Evolutionary conservation across 1,140 invertebrate genomes (phyloP).

Genomic region (Planococcus citri): DNA sequence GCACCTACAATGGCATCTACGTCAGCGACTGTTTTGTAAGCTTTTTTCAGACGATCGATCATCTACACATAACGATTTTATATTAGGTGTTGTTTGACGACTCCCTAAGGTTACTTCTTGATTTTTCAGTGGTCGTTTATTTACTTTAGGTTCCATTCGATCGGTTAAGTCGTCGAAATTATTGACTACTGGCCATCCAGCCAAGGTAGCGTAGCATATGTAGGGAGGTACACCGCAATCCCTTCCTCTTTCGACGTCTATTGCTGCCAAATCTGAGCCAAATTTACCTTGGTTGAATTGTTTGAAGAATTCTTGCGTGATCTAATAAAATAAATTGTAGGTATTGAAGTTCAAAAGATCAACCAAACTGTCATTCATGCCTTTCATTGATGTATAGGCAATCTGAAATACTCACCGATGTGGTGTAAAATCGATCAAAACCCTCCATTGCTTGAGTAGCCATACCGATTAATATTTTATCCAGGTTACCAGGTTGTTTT

Average conservation of each 20-base stretch:
- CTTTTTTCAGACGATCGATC: slow-evolving; percentile 13
- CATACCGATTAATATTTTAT: slow-evolving; percentile 41
- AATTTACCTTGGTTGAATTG: slow-evolving; percentile 42
- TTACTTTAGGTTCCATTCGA: slow-evolving; percentile 27
- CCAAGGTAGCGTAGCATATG: slow-evolving; percentile 59
- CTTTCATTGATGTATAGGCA: background rate
- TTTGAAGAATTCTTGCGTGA: background rate
- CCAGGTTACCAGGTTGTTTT: slow-evolving; percentile 25
- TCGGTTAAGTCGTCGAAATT: slow-evolving; percentile 35
- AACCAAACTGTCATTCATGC: too few relatives aligned
- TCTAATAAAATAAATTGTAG: background rate
- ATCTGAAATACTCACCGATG: slow-evolving; percentile 39
- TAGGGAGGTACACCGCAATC: slow-evolving; percentile 79
- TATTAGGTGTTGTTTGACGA: too few relatives aligned
- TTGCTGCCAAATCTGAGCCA: slow-evolving; percentile 71
- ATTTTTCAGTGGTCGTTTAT: background rate
- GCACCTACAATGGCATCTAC: slow-evolving; percentile 75
- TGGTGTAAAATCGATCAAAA: slow-evolving; percentile 54
- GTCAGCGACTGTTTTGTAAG: slow-evolving; percentile 64
- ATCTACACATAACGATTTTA: background rate
- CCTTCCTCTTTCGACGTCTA: slow-evolving; percentile 75
- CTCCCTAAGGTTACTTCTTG: too few relatives aligned
- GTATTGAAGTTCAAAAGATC: too few relatives aligned
- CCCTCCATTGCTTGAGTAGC: slow-evolving; percentile 51
- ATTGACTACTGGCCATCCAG: slow-evolving; percentile 54